phyloP scores from a whole-genome alignment of 2,888 invertebrate genomes.

The Toxonevra muliebris region DNA sequence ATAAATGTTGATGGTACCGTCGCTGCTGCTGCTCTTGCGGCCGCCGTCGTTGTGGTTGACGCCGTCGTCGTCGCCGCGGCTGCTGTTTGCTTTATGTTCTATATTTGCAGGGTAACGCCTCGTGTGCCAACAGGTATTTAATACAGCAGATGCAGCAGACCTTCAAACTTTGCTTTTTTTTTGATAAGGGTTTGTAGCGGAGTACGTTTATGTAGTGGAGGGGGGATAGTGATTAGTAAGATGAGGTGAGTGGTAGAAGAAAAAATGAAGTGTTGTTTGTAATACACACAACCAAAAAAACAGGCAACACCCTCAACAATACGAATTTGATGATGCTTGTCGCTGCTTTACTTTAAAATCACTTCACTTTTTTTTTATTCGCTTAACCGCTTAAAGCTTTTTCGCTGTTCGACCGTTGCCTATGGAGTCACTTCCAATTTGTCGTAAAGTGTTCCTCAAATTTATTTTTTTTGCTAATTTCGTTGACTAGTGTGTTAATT shows the following conservation, averaged over 20 bases:
- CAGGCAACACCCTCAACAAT: slow-evolving; percentile 34
- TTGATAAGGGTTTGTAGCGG: too few species aligned
- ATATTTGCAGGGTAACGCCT: slow-evolving; percentile 34
- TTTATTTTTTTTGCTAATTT: background rate
- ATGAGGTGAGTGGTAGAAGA: too few species aligned
- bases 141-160: background rate
- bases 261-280: background rate
- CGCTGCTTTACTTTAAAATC: background rate
- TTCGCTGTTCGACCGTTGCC: background rate
- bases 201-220: too few species aligned
- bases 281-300: background rate
- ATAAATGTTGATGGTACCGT: too few species aligned
- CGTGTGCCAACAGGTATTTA: slow-evolving; percentile 30
- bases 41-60: too few species aligned
- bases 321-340: slow-evolving; percentile 14
- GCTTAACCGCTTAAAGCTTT: slow-evolving; percentile 14
- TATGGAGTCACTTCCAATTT: background rate
- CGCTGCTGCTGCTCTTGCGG: too few species aligned
- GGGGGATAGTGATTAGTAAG: too few species aligned
- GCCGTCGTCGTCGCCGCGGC: too few species aligned
- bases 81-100: too few species aligned
- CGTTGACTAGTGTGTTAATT: background rate
- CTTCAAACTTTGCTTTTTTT: too few species aligned
- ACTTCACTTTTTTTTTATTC: slow-evolving; percentile 5
- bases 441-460: background rate